phyloP scores from a whole-genome alignment of 1,140 invertebrate species.

The Neomicropteryx cornuta region DNA sequence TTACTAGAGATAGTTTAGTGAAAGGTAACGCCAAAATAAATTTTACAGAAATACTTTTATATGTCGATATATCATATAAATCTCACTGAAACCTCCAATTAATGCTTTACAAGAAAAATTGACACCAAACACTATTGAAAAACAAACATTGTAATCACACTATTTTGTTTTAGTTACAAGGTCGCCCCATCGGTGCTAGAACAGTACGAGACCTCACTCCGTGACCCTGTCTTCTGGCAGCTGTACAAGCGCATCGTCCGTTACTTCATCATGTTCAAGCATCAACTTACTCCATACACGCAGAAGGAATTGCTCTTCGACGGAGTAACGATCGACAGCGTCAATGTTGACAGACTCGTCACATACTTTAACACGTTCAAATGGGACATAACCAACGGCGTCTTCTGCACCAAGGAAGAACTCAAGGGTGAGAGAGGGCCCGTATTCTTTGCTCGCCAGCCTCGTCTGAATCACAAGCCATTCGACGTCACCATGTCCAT shows the following conservation, averaged over 20 bases:
- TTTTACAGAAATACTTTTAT: neutral
- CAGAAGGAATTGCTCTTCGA: conserved; percentile 45
- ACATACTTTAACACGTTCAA: conserved; percentile 48
- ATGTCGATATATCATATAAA: neutral
- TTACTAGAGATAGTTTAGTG: neutral
- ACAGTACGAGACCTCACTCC: conserved; percentile 42
- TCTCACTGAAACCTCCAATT: too few species aligned
- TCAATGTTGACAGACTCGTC: conserved; percentile 46
- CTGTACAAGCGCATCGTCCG: conserved; percentile 51
- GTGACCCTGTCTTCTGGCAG: conserved; percentile 55
- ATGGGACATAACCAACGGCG: conserved; percentile 41
- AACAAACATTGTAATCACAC: too few species aligned
- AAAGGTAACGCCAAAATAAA: neutral
- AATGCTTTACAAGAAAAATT: too few species aligned
- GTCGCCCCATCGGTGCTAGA: conserved; percentile 40
- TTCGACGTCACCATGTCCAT: conserved; percentile 39
- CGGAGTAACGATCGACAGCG: conserved; percentile 50
- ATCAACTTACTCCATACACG: conserved; percentile 36
- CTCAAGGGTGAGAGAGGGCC: too few species aligned
- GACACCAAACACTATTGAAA: neutral
- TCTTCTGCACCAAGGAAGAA: conserved; percentile 18
- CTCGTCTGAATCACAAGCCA: conserved; percentile 51
- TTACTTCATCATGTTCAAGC: conserved; percentile 42
- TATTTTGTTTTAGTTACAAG: conserved; percentile 15
- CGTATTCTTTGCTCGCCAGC: conserved; percentile 35